Evolutionary conservation across 1,140 invertebrate species (phyloP).

Genomic region (Scaptodrosophila lebanonensis): DNA sequence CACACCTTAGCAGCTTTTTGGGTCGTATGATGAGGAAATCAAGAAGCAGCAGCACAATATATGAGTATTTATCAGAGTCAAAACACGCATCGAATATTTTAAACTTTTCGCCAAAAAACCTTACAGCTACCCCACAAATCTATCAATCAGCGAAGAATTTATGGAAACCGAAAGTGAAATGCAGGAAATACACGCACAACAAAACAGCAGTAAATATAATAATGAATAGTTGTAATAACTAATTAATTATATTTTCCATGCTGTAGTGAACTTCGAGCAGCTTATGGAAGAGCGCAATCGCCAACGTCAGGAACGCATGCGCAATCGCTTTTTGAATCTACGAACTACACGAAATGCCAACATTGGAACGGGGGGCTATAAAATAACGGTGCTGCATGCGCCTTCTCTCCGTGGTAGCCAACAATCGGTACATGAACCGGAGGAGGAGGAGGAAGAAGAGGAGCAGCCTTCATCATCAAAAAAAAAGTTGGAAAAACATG

Average conservation of each 20-base stretch:
- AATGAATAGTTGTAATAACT: neutral
- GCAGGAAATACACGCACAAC: neutral
- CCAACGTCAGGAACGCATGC: conserved; percentile 46
- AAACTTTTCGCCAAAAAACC: too few species aligned
- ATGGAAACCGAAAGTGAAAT: too few species aligned
- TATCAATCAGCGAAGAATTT: too few species aligned
- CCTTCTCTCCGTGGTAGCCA: conserved; percentile 19
- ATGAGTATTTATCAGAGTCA: too few species aligned
- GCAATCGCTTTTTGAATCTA: conserved; percentile 45
- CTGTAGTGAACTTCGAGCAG: conserved; percentile 47
- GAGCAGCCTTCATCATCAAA: neutral
- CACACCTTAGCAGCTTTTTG: too few species aligned
- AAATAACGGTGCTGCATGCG: conserved; percentile 40
- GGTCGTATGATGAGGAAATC: too few species aligned
- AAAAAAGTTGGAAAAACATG: conserved; percentile 13
- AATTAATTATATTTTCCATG: too few species aligned
- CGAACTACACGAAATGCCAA: conserved; percentile 1
- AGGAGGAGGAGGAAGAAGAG: conserved; percentile 12
- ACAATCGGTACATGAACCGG: neutral
- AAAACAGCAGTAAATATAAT: conserved; percentile 20
- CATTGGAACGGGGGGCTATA: conserved; percentile 31
- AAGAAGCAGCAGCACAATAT: too few species aligned
- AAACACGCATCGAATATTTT: too few species aligned
- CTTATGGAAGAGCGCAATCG: conserved; percentile 46
- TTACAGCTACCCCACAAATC: too few species aligned